These are phyloP conservation scores for Stictocephala bisonia DNA, from an alignment of 2,888 invertebrate species.

Conservation along the genomic window DNA sequence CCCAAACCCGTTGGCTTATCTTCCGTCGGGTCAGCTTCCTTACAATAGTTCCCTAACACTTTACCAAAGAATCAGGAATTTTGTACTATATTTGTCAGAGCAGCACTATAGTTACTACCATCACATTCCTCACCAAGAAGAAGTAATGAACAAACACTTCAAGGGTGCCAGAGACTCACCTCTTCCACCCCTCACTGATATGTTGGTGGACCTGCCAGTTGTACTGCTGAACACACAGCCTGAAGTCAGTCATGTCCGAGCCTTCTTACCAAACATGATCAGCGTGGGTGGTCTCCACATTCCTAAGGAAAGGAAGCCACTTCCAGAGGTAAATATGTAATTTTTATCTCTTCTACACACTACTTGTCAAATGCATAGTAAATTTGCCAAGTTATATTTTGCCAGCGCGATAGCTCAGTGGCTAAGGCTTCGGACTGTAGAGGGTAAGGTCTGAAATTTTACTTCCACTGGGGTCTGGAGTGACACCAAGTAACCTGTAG, in stretches of 20 bases:
- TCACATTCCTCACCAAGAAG: background rate
- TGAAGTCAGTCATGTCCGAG: constrained; percentile 8
- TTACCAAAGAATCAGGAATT: background rate
- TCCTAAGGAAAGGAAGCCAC: background rate
- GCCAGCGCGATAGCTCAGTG: no score
- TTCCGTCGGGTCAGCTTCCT: background rate
- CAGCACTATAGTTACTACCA: background rate
- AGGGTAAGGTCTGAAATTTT: no score
- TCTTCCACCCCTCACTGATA: constrained; percentile 47
- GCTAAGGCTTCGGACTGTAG: no score
- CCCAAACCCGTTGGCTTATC: background rate
- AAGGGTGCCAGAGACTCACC: constrained; percentile 22
- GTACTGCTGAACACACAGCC: constrained; percentile 51
- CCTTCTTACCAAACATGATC: constrained; percentile 22
- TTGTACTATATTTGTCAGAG: background rate
- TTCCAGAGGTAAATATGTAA: no score
- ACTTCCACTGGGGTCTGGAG: no score
- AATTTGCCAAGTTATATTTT: no score
- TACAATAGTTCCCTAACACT: background rate
- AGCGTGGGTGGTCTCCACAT: constrained; percentile 27
- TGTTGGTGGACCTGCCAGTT: constrained; percentile 48
- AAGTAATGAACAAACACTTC: constrained; percentile 20
- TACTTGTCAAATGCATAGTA: no score
- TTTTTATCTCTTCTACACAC: no score
- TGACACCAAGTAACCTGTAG: no score